phyloP scores from a whole-genome alignment of 2,888 invertebrate species.

The Philopedon plagiatum region DNA sequence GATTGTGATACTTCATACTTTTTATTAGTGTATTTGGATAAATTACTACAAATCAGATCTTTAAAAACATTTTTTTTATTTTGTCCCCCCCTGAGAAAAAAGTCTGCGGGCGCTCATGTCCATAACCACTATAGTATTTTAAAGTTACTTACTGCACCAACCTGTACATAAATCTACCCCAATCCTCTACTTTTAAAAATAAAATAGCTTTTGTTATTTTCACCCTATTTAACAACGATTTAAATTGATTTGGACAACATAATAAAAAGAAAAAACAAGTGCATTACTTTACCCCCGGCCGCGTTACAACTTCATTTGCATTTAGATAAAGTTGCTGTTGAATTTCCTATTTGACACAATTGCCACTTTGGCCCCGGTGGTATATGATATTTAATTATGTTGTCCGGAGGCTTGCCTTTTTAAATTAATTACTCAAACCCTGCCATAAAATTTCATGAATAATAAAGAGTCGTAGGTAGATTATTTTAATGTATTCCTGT shows the following conservation, averaged over 20 bases:
- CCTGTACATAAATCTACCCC: neutral
- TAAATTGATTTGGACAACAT: conserved; percentile 43
- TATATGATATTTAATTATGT: conserved; percentile 49
- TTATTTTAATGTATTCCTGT: conserved; percentile 40
- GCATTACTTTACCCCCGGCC: conserved; percentile 44
- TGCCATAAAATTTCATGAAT: conserved; percentile 45
- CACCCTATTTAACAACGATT: conserved; percentile 42
- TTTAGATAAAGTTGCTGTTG: conserved; percentile 50
- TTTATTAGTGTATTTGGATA: too few relatives aligned
- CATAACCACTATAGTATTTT: too few relatives aligned
- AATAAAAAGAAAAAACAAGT: conserved; percentile 34
- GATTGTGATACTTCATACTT: too few relatives aligned
- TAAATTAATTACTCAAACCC: conserved; percentile 46
- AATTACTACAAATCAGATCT: too few relatives aligned
- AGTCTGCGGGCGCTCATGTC: too few relatives aligned
- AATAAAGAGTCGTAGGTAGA: conserved; percentile 45
- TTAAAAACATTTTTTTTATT: too few relatives aligned
- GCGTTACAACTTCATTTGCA: conserved; percentile 45
- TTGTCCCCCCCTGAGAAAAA: too few relatives aligned
- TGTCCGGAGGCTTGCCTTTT: conserved; percentile 46
- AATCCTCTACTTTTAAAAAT: neutral
- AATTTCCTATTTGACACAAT: conserved; percentile 49
- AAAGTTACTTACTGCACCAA: too few relatives aligned
- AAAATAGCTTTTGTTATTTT: conserved; percentile 30
- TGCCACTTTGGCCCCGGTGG: conserved; percentile 44